Percentiles rank a stretch among this genome's conserved stretches.
Conservation (phyloP, 2,113 vertebrate species). For the Halcyon malimbica region DNA sequence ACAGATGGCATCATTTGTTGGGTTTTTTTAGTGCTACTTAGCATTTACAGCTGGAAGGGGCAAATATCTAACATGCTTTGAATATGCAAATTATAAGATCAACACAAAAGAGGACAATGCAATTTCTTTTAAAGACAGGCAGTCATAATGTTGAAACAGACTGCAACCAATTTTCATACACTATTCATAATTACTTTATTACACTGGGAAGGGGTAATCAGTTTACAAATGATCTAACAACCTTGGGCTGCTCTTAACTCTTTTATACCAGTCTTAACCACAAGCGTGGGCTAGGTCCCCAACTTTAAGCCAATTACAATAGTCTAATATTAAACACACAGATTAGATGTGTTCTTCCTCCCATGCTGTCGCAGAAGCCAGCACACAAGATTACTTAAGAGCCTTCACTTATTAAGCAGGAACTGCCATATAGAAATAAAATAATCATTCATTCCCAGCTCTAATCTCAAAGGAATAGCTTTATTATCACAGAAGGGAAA, state of each 20-base stretch:
- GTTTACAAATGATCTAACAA: slow-evolving; percentile 78
- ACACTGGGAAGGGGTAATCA: slow-evolving; percentile 57
- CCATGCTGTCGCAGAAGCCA: background rate
- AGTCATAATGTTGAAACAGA: slow-evolving; percentile 38
- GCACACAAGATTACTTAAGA: slow-evolving; percentile 71
- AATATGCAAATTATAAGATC: slow-evolving; percentile 6
- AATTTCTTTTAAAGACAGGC: slow-evolving; percentile 24
- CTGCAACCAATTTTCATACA: slow-evolving; percentile 17
- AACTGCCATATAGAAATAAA: background rate
- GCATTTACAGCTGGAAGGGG: slow-evolving; percentile 38
- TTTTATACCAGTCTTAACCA: slow-evolving; percentile 54
- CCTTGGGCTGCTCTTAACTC: slow-evolving; percentile 78
- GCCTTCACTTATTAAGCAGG: slow-evolving; percentile 78
- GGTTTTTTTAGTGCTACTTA: slow-evolving; percentile 7
- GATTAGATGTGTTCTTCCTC: background rate
- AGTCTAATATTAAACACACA: background rate
- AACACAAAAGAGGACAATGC: slow-evolving; percentile 6
- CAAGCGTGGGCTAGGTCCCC: slow-evolving; percentile 64
- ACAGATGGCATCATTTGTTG: background rate
- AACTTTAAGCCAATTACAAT: background rate
- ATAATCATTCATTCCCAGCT: slow-evolving; percentile 1
- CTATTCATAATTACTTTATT: slow-evolving; percentile 46
- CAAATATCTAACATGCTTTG: background rate
- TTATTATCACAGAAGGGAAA: slow-evolving; percentile 75
- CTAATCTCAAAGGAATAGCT: slow-evolving; percentile 71